These are phyloP conservation scores for Euzophera pinguis DNA, from an alignment of 2,888 invertebrate species.

Conservation along the genomic window DNA sequence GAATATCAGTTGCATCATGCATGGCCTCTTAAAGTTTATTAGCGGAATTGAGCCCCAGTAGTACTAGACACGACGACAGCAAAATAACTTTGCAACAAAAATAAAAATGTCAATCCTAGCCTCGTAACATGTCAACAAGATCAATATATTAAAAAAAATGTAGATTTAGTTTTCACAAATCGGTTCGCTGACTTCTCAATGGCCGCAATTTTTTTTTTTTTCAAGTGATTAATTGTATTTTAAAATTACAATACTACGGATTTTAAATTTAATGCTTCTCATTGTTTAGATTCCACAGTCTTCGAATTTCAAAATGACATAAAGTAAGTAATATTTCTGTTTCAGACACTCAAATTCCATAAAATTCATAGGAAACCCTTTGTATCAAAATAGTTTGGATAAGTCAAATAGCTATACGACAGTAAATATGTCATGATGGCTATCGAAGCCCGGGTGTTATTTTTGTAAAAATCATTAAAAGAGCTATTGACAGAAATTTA, in stretches of 20 bases:
- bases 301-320: too few species aligned
- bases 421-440: conserved; percentile 1
- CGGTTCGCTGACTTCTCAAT: neutral
- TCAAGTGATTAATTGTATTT: neutral
- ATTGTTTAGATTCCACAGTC: too few species aligned
- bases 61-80: neutral
- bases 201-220: neutral
- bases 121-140: neutral
- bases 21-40: too few species aligned
- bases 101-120: neutral
- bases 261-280: too few species aligned
- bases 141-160: neutral
- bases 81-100: neutral
- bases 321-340: neutral
- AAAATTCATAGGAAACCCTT: neutral
- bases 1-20: too few species aligned
- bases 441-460: neutral
- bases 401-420: neutral
- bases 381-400: neutral
- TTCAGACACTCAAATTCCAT: neutral
- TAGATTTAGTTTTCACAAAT: neutral
- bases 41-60: too few species aligned
- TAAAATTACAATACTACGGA: neutral
- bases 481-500: neutral
- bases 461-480: neutral